These are phyloP conservation scores for Meandrina meandrites DNA, from an alignment of 92 coral and sea anemone species.

Conservation along the genomic window DNA sequence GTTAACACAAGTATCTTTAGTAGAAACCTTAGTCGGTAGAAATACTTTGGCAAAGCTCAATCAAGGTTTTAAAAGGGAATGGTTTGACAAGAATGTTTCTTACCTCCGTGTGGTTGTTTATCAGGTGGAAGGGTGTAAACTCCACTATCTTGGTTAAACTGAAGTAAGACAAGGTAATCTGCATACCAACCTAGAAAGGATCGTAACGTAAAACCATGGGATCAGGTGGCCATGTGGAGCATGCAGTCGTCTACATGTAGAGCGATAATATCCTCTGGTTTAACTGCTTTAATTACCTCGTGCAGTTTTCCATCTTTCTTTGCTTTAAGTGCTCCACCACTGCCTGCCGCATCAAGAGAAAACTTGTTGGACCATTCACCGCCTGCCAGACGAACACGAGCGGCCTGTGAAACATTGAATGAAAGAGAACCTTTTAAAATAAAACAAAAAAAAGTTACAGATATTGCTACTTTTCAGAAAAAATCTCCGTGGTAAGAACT, in stretches of 20 bases:
- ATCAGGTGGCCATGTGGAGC: neutral
- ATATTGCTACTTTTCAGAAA: neutral
- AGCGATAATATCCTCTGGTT: neutral
- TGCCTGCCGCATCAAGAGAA: constrained; percentile 94
- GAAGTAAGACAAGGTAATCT: constrained; percentile 92
- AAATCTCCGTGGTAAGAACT: no score
- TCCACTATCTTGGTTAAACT: constrained; percentile 94
- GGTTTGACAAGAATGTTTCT: neutral
- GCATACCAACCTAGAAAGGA: constrained; percentile 81
- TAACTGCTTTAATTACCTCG: constrained; percentile 56
- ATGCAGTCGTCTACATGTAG: neutral
- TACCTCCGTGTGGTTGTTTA: constrained; percentile 88
- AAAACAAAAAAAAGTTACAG: neutral
- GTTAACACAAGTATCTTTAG: neutral
- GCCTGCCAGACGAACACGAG: constrained; percentile 66
- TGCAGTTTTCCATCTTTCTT: constrained; percentile 68
- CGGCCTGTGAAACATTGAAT: constrained; percentile 50
- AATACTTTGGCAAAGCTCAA: neutral
- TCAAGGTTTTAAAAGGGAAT: no score
- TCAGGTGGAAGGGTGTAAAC: constrained; percentile 86
- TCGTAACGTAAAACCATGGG: neutral
- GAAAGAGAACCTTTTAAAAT: neutral
- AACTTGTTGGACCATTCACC: constrained; percentile 92
- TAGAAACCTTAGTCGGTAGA: no score
- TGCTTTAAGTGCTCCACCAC: constrained; percentile 88